Evolutionary conservation across 2,113 vertebrate genomes (phyloP).

Genomic region (Aptenodytes forsteri): DNA sequence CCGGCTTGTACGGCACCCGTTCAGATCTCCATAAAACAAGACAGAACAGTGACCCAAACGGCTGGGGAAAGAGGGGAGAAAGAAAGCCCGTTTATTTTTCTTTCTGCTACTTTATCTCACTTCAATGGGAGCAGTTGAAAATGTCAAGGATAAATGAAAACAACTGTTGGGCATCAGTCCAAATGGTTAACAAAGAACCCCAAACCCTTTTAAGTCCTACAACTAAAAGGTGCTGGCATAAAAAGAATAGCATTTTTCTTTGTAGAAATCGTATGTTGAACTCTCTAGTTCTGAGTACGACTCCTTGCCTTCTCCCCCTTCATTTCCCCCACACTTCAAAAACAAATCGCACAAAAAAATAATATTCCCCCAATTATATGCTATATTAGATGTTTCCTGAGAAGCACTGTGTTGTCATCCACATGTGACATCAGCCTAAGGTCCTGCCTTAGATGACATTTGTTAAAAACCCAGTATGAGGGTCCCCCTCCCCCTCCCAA

Average conservation of each 20-base stretch:
- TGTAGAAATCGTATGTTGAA: constrained; percentile 61
- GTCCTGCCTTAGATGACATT: neutral
- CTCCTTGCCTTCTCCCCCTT: neutral
- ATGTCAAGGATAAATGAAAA: constrained; percentile 67
- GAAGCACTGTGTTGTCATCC: neutral
- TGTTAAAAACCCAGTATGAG: neutral
- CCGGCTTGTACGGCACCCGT: neutral
- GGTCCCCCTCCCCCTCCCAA: neutral
- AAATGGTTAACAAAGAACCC: constrained; percentile 68
- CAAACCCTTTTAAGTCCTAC: constrained; percentile 68
- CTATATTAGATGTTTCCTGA: neutral
- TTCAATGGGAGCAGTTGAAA: constrained; percentile 58
- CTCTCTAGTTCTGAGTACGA: neutral
- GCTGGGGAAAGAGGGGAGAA: neutral
- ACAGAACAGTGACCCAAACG: neutral
- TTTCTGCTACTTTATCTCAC: constrained; percentile 70
- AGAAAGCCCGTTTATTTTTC: constrained; percentile 41
- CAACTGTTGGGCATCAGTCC: constrained; percentile 69
- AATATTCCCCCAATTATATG: neutral
- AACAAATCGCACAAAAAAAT: neutral
- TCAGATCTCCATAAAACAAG: neutral
- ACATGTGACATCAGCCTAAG: neutral
- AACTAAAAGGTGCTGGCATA: constrained; percentile 67
- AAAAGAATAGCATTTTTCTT: constrained; percentile 69
- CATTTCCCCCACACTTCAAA: neutral